Conservation (phyloP, 2,888 invertebrate genomes). For the Chironomus riparius region DNA sequence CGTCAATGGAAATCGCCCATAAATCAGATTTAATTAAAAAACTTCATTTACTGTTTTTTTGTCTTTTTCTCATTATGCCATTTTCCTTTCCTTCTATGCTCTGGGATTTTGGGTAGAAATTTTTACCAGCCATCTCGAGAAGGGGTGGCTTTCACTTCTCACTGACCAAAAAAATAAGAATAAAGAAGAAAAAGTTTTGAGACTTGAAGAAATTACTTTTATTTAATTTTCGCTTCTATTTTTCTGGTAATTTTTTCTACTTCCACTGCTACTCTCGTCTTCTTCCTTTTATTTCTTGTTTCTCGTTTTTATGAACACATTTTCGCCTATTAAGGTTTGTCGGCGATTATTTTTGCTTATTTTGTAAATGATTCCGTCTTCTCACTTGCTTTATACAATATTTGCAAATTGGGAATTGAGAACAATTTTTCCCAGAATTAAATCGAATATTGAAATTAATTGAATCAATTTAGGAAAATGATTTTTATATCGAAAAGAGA, state of each 20-base stretch:
- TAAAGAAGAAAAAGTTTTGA: conserved; percentile 5
- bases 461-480: conserved; percentile 1
- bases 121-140: not conserved
- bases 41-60: conserved; percentile 6
- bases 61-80: conserved; percentile 1
- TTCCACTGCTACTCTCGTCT: not conserved
- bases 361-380: not conserved
- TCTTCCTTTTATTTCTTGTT: not conserved
- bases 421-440: not conserved
- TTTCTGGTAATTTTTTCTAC: not conserved
- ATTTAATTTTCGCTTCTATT: conserved; percentile 17
- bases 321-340: not conserved
- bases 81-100: conserved; percentile 1
- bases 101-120: not conserved
- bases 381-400: too few relatives aligned
- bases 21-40: conserved; percentile 26
- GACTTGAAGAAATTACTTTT: conserved; percentile 21
- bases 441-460: not conserved
- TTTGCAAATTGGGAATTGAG: not conserved
- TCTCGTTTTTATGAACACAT: not conserved
- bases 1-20: conserved; percentile 8
- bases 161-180: not conserved
- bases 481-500: too few relatives aligned
- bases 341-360: conserved; percentile 11
- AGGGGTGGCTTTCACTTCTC: not conserved